phyloP scores from a whole-genome alignment of 2,888 invertebrate genomes.

The Kuschelorhynchus macadamiae region DNA sequence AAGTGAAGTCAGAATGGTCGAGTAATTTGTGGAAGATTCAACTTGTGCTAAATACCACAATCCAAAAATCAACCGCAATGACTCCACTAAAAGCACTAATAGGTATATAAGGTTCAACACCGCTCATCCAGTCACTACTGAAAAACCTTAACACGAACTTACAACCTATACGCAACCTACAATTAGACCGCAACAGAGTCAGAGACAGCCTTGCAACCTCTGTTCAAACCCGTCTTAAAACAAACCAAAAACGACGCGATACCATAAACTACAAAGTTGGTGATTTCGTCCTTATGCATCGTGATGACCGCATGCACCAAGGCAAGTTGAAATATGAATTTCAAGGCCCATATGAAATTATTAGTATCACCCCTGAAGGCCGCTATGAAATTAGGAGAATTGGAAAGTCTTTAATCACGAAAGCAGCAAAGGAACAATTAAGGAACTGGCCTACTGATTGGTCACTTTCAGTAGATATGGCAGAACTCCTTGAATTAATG shows the following conservation, averaged over 20 bases:
- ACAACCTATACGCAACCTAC: no score
- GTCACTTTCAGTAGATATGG: constrained; percentile 36
- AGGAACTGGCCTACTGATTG: constrained; percentile 42
- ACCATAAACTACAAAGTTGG: neutral
- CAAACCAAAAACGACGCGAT: constrained; percentile 12
- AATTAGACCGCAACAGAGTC: no score
- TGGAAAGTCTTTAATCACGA: constrained; percentile 35
- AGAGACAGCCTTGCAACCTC: no score
- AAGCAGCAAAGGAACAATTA: constrained; percentile 47
- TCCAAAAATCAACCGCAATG: no score
- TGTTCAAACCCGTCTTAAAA: no score
- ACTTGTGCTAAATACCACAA: no score
- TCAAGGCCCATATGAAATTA: constrained; percentile 39
- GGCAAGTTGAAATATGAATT: constrained; percentile 43
- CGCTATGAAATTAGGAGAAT: constrained; percentile 40
- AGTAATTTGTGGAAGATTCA: neutral
- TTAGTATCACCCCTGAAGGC: constrained; percentile 28
- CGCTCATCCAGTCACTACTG: no score
- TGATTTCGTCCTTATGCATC: constrained; percentile 36
- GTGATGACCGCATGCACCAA: constrained; percentile 36
- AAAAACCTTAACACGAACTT: no score
- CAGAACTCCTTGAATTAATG: constrained; percentile 13
- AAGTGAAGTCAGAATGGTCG: constrained; percentile 16
- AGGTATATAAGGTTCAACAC: no score
- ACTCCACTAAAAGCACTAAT: no score